Base-by-base conservation (phyloP, 2,888 invertebrate genomes). In the Horisme vitalbata region DNA sequence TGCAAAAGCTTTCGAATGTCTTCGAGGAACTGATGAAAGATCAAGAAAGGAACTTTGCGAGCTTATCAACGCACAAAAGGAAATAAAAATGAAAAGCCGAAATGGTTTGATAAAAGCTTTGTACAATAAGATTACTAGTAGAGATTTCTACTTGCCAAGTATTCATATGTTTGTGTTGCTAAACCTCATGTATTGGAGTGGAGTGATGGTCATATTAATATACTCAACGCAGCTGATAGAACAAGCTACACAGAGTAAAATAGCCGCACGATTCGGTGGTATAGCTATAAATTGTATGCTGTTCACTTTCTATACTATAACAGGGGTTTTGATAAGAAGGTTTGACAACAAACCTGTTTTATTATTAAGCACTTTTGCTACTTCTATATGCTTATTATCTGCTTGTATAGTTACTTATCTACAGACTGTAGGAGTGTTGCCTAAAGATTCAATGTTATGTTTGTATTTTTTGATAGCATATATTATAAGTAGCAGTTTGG, bases 171-270 rank as follows among this genome's bases (percentile, higher is more conserved):
- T 56, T 20, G 28, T 51, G 4, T 21, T 48, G 5, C 5, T 51
- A 7, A 53, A 41, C 11, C 11, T 33, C 0, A 45, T 47, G 38
- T 56, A 53, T 21, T 56, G 56, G 56, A 56, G 48, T 28, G 56
- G 56, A 1, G 35, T 34, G 0, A 32, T 56, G 36, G 52, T 53
- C 0, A 13, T 58, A 9, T 8, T 58, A 4, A 49, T 58, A n/a
- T 58, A 58, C 15, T 49, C 48, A 1, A 32, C 32, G 5, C 46
- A 58, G 4, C 24, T 51, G 23, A 18, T 56, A 3, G 47, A 43
- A 34, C 38, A 34, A 7, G 31, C 45, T 3, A 53, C 52, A 3
- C 23, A 27, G 0, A 55, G 24, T 28, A 24, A 44, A 6, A 35
- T 18, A 3, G 50, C 45, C 0, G 49, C 49, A 7, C 41, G 43